These are phyloP conservation scores for Brachypteracias leptosomus DNA, from an alignment of 2,113 vertebrate species.

Conservation along the genomic window DNA sequence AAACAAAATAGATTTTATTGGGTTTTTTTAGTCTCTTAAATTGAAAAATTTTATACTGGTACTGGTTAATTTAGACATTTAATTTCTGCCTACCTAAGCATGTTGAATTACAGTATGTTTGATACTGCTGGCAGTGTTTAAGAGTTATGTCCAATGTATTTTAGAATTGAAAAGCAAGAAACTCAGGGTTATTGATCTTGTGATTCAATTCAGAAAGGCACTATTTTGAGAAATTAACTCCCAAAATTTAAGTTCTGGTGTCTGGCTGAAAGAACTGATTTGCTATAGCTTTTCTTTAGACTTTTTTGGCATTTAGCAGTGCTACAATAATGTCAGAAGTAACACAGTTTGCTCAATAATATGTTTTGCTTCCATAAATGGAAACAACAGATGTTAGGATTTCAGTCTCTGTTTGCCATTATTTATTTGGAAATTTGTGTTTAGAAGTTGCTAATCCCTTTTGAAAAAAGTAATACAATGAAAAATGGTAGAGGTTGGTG, in stretches of 20 bases:
- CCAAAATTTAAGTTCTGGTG: background rate
- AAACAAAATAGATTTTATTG: background rate
- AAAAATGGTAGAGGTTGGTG: background rate
- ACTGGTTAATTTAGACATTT: background rate
- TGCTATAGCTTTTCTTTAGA: background rate
- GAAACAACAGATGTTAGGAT: fast-evolving
- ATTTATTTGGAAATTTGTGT: background rate
- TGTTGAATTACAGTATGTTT: background rate
- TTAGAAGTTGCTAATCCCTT: background rate
- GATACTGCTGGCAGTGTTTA: background rate
- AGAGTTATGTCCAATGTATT: background rate
- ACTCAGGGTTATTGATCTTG: background rate
- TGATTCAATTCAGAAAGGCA: background rate
- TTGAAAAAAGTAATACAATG: background rate
- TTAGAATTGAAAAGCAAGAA: background rate
- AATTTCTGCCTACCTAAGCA: background rate
- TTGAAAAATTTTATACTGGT: background rate
- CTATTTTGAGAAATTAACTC: background rate
- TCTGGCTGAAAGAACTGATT: background rate
- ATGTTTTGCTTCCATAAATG: background rate
- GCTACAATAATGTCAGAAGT: background rate
- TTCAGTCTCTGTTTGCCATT: background rate
- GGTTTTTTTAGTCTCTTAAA: background rate
- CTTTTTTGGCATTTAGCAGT: background rate
- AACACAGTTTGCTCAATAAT: background rate